Percentiles rank a stretch among this genome's conserved stretches.
Evolutionary conservation across 2,888 invertebrate species (phyloP).

Genomic region (Epinotia bilunana): DNA sequence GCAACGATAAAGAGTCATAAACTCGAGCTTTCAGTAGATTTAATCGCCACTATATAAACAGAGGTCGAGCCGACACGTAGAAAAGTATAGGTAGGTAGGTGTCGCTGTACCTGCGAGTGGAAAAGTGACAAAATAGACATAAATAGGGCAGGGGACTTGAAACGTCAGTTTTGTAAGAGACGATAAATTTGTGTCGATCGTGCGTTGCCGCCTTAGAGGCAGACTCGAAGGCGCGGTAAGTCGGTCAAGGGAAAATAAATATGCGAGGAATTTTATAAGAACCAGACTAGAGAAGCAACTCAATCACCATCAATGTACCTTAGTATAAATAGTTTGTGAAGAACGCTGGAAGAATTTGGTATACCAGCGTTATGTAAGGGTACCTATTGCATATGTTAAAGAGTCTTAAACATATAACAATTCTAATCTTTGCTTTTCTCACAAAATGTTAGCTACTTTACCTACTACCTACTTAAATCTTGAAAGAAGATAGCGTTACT

Average conservation of each 20-base stretch:
- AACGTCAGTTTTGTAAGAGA: constrained; percentile 46
- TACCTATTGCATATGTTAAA: background rate
- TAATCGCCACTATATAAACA: background rate
- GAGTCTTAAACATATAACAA: background rate
- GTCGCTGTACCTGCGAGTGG: background rate
- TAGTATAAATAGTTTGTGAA: background rate
- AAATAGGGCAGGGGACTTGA: constrained; percentile 1
- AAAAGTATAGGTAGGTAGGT: background rate
- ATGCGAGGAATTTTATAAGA: constrained; percentile 9
- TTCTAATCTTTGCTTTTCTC: no score
- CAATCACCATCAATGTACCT: background rate
- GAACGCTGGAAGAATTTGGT: background rate
- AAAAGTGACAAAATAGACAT: background rate
- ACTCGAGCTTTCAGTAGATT: constrained; percentile 14
- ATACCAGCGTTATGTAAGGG: background rate
- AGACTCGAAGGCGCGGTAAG: constrained; percentile 46
- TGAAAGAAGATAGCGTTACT: no score
- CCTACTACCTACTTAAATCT: no score
- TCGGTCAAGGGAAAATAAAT: constrained; percentile 50
- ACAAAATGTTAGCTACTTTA: no score
- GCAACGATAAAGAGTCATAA: constrained; percentile 21
- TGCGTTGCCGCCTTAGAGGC: constrained; percentile 50
- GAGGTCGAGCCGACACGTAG: background rate
- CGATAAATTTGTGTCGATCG: constrained; percentile 55
- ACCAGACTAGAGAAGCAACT: background rate